A percentile compares a stretch with the other conserved stretches of the same genome.
Conservation (phyloP, 2,888 invertebrate species). For the Xestoiulus laeticollis region DNA sequence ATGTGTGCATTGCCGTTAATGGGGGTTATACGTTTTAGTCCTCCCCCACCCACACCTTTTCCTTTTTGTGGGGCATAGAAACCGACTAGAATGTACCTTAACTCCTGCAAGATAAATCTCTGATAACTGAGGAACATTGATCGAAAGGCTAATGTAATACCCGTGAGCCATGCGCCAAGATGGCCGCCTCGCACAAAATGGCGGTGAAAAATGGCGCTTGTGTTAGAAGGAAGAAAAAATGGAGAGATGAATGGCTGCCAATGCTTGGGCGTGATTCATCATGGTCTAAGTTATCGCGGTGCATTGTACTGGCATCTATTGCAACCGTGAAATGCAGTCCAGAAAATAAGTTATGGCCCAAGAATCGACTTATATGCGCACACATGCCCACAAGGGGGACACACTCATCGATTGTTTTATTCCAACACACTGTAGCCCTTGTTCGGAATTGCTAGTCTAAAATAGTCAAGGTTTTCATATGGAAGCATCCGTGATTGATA, state of each 20-base stretch:
- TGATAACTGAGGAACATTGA: conserved; percentile 12
- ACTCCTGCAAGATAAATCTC: conserved; percentile 40
- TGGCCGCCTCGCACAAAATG: conserved; percentile 32
- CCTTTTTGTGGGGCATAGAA: neutral
- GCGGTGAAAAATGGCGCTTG: conserved; percentile 49
- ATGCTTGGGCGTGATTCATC: conserved; percentile 52
- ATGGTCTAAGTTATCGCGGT: conserved; percentile 47
- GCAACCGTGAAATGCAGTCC: conserved; percentile 22
- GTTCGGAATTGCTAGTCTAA: neutral
- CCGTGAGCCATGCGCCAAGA: conserved; percentile 40
- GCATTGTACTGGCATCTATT: conserved; percentile 48
- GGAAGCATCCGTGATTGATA: neutral
- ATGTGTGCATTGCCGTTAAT: neutral
- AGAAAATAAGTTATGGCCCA: conserved; percentile 25
- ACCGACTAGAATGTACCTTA: neutral
- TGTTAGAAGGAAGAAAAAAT: conserved; percentile 42
- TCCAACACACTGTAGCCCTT: neutral
- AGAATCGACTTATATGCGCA: conserved; percentile 23
- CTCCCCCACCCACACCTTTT: neutral
- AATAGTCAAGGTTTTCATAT: neutral
- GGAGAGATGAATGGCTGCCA: conserved; percentile 52
- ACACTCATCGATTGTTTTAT: neutral
- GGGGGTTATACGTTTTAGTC: neutral
- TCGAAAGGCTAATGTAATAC: conserved; percentile 47
- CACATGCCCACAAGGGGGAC: conserved; percentile 8